Evolutionary conservation across 1,140 invertebrate species (phyloP), one percentile per base, ranked within the genome.

Genomic region (Musca domestica): DNA sequence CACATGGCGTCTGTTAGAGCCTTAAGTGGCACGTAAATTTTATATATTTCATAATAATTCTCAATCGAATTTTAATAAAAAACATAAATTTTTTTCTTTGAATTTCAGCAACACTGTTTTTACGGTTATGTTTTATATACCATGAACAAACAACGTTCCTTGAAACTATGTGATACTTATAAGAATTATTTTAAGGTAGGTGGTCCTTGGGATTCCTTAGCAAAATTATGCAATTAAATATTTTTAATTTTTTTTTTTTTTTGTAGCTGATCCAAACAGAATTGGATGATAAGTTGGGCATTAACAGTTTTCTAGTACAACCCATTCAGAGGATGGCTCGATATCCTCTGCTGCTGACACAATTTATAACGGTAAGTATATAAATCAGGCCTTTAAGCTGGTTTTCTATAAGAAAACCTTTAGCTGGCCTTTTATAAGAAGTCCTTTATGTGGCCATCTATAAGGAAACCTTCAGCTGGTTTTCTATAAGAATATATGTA

Each of bases 121-220:
- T 82, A 82, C 49, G 72, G 74, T 7, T 82, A 82, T 63, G 76
- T 82, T 49, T 76, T 82, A 63, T 82, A 80, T 61, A 80, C 80
- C 14, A 82, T 82, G 73, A 82, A 82, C 67, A 80, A 80, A 64
- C 77, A 80, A 69, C 74, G 74, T 52, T 82, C 80, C 12, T 66
- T 78, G n/a, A 80, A 80, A 63, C 70, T 81, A 12, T 81, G 78
- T 61, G 77, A 81, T 75, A 66, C 72, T 41, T 77, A 81, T 27
- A 77, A 78, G 41, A 76, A 80, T 19, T 81, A 80, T 63, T 81
- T 81, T 64, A 81, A 75, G 51, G 80, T 81, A 54, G 70, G 76
- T 70, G 2, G 2, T 67, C 9, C 15, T 6, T 10, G 2, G 6
- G 10, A 41, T 12, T 41, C 10, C 34, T 41, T 7, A 10, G n/a